phyloP scores from a whole-genome alignment of 2,888 invertebrate species.

The Dorcus hopei region DNA sequence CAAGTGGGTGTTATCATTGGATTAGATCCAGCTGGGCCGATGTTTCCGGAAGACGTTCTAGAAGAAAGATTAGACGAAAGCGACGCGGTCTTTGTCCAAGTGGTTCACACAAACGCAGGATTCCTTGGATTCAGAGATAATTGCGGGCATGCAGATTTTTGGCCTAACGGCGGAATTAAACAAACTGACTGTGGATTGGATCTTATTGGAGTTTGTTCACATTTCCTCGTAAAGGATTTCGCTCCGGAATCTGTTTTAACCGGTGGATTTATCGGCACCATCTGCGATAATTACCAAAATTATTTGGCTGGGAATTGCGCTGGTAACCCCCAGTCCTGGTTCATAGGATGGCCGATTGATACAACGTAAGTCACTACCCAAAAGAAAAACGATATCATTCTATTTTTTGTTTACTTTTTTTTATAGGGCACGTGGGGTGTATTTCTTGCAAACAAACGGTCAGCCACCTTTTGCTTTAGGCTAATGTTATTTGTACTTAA shows the following conservation, averaged over 20 bases:
- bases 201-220: conserved; percentile 63
- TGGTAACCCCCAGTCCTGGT: conserved; percentile 11
- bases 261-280: conserved; percentile 54
- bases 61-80: conserved; percentile 70
- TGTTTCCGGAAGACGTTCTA: conserved; percentile 56
- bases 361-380: conserved; percentile 52
- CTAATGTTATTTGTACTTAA: no score
- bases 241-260: conserved; percentile 62
- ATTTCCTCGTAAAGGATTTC: conserved; percentile 58
- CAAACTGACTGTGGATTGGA: conserved; percentile 17
- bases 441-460: conserved; percentile 59
- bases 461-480: conserved; percentile 49
- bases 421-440: conserved; percentile 55
- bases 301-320: conserved; percentile 49
- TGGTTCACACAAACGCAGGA: conserved; percentile 73
- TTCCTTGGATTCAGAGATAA: conserved; percentile 10
- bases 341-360: conserved; percentile 17
- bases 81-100: conserved; percentile 78
- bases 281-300: conserved; percentile 55
- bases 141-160: conserved; percentile 16
- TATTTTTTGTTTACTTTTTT: conserved; percentile 4
- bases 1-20: conserved; percentile 33
- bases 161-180: conserved; percentile 16
- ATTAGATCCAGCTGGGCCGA: conserved; percentile 38
- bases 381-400: conserved; percentile 3